These are phyloP conservation scores for Scyliorhinus canicula DNA, from an alignment of 2,797 vertebrate species.

Conservation along the genomic window DNA sequence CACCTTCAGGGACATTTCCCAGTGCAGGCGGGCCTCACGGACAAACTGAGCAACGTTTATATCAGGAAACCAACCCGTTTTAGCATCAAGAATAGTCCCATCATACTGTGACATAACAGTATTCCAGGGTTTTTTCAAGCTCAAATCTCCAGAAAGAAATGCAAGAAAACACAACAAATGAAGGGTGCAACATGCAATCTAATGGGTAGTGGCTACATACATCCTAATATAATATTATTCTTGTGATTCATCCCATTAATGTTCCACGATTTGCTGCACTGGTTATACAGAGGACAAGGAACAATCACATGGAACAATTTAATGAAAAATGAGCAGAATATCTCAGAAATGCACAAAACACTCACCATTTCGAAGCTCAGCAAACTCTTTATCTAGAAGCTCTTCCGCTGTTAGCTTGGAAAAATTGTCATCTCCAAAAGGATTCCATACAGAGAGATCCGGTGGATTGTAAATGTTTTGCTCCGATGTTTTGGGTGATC, in stretches of 20 bases:
- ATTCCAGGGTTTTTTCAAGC: background rate
- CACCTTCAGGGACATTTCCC: background rate
- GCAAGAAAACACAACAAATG: background rate
- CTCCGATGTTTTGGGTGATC: conserved; percentile 92
- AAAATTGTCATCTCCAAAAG: conserved; percentile 96
- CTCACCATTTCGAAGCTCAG: conserved; percentile 80
- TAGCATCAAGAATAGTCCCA: background rate
- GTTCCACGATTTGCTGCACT: too few species aligned
- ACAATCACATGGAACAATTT: background rate
- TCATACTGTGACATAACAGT: background rate
- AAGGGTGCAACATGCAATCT: background rate
- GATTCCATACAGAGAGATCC: conserved; percentile 79
- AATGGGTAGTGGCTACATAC: background rate
- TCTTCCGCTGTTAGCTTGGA: conserved; percentile 95
- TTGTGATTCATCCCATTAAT: background rate
- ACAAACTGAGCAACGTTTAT: background rate
- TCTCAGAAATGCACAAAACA: background rate
- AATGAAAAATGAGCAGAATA: background rate
- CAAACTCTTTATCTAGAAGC: conserved; percentile 95
- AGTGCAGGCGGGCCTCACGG: background rate
- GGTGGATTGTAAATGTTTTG: conserved; percentile 85
- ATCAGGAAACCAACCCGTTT: background rate
- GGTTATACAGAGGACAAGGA: background rate
- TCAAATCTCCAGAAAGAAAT: background rate
- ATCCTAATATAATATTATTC: background rate